Evolutionary conservation across 2,113 vertebrate genomes (phyloP), one percentile per base, ranked within the genome.

Genomic region (Redunca redunca): DNA sequence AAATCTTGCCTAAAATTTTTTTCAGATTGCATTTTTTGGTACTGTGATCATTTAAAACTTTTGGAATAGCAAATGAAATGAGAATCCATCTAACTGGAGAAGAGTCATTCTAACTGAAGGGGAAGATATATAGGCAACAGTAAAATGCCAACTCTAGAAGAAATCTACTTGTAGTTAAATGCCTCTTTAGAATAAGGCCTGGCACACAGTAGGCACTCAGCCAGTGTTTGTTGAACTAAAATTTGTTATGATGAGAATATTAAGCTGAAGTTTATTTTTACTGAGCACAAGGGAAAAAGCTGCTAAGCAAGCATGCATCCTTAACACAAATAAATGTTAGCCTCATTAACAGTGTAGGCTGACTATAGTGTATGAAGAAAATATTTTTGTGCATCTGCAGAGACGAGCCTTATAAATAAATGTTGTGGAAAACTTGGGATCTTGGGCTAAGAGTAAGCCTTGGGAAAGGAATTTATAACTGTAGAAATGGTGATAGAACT

Each of bases 1-100:
- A 97, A 96, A 94, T 92, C 52, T 88, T 90, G 62, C 48, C 93
- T 33, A 77, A 46, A 94, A 14, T 11, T 90, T 96, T 92, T 96
- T 90, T 92, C 43, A 62, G 30, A 85, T 11, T 81, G 52, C 23
- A 58, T 71, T 71, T 83, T 90, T 62, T n/a, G 28, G 71, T 85
- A 89, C 46, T 50, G 60, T 64, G 30, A 50, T 92, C 55, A 91
- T 85, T 91, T 95, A 52, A 5, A 21, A 78, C 14, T 95, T 90
- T 94, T 90, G 14, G 71, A 92, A 81, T 15, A 92, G n/a, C 57
- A 92, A 88, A 78, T 67, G 81, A 58, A 94, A 81, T 4, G 53
- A 94, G 30, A 97, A 94, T 74, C 83, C 9, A 55, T 86, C 33
- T 93, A 67, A 67, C 33, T 74, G 36, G 62, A 80, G 50, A 87